Base-by-base conservation (phyloP, 2,113 vertebrate species). In the Pteruthius melanotis region DNA sequence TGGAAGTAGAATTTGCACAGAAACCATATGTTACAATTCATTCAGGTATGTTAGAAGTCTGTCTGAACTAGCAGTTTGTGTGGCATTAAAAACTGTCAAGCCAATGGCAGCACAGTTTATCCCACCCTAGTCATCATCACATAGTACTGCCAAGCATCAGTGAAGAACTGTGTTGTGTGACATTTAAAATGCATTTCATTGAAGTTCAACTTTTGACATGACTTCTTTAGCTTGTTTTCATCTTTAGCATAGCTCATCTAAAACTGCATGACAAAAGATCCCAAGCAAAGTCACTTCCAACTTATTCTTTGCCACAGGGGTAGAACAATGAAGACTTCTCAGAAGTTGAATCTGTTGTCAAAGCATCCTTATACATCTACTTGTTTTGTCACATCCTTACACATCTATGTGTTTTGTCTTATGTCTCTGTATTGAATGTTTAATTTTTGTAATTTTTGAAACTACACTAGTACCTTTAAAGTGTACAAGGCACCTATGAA, bases 381-480 rank as follows among this genome's bases (percentile, higher is more conserved):
- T 72, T 80, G 23, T 82, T 88, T 74, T 85, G 76, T 90, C 63
- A 52, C 60, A 31, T 80, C 33, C 7, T 72, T 72, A 45, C 22
- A n/a, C 7, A 60, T 53, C 20, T 79, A 1, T n/a, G 37, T 79
- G 39, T 53, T 88, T 84, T 85, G 57, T 83, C 70, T 88, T 88
- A 33, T 70, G 61, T 89, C n/a, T 79, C 49, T 61, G 56, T 72
- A 45, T 24, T 71, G 14, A 5, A 39, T 86, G 37, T 72, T 85
- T 75, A 44, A 35, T 39, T 60, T 87, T 53, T 72, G 15, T 42
- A 42, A 81, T 76, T 88, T 72, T 75, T 83, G 30, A 75, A 92
- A 64, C 79, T 45, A 30, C 82, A 87, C 85, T 97, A 94, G 96
- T 97, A 96, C 97, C 96, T 98, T 98, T 95, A 88, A 98, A 98